Conservation (phyloP, 2,888 invertebrate genomes). For the Patella depressa region DNA sequence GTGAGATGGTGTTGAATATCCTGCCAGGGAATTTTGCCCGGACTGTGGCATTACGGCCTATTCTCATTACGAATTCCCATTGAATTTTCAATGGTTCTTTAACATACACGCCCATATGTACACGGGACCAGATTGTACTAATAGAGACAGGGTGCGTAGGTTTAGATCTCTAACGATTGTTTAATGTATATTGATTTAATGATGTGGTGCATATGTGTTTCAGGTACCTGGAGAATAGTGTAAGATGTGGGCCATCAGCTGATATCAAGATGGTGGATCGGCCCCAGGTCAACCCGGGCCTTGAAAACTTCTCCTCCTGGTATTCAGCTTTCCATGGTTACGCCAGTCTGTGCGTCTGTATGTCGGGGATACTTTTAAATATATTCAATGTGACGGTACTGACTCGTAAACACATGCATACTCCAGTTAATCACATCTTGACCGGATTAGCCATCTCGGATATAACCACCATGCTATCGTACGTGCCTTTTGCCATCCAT, state of each 20-base stretch:
- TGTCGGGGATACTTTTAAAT: conserved; percentile 91
- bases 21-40: no score
- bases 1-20: no score
- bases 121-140: no score
- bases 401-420: conserved; percentile 84
- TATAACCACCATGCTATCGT: conserved; percentile 88
- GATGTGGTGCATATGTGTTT: not conserved
- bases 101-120: no score
- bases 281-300: conserved; percentile 33
- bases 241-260: conserved; percentile 37
- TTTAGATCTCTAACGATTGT: no score
- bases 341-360: conserved; percentile 87
- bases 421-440: conserved; percentile 91
- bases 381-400: conserved; percentile 92
- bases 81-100: no score
- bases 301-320: conserved; percentile 47
- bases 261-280: conserved; percentile 38
- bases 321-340: conserved; percentile 81
- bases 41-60: no score
- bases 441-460: conserved; percentile 89
- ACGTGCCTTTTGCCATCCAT: conserved; percentile 89
- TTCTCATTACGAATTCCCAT: no score
- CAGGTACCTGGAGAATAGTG: conserved; percentile 52
- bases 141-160: no score
- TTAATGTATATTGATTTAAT: no score